A percentile compares a stretch with the other conserved stretches of the same genome.
Conservation (phyloP, 2,797 vertebrate species). For the Phaenicophaeus curvirostris region DNA sequence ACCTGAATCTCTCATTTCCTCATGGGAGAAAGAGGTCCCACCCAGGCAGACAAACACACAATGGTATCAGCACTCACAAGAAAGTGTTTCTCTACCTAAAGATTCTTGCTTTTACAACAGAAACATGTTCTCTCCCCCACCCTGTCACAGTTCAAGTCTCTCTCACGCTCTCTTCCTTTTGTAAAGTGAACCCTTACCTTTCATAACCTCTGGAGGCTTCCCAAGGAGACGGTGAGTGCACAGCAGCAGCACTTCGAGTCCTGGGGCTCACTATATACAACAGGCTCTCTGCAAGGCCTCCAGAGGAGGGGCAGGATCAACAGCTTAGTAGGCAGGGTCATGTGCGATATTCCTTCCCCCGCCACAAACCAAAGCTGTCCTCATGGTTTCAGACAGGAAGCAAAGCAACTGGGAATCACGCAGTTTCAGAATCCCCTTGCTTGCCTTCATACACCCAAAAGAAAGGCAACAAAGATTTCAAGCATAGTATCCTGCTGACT, state of each 20-base stretch:
- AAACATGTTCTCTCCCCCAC: not conserved
- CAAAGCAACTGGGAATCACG: not conserved
- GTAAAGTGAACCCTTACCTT: not conserved
- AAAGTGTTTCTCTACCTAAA: not conserved
- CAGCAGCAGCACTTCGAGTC: not conserved
- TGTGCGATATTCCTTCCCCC: not conserved
- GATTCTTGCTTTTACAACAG: not conserved
- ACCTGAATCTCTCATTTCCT: not conserved
- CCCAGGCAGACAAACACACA: not conserved
- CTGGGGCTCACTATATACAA: not conserved
- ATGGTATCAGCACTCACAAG: not conserved
- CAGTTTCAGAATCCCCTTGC: not conserved
- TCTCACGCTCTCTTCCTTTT: not conserved
- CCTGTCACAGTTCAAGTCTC: not conserved
- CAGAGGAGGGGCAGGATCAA: not conserved
- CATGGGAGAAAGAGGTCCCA: not conserved
- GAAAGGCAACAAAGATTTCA: not conserved
- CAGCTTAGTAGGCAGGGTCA: not conserved
- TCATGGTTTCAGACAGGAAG: not conserved
- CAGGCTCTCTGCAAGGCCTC: not conserved
- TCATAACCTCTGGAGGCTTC: not conserved
- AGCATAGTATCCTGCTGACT: not conserved
- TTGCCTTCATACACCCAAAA: not conserved
- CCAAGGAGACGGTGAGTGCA: not conserved
- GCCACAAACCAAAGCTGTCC: not conserved